These are phyloP conservation scores for Fukomys damarensis DNA, from an alignment of 2,113 vertebrate genomes.

Conservation along the genomic window DNA sequence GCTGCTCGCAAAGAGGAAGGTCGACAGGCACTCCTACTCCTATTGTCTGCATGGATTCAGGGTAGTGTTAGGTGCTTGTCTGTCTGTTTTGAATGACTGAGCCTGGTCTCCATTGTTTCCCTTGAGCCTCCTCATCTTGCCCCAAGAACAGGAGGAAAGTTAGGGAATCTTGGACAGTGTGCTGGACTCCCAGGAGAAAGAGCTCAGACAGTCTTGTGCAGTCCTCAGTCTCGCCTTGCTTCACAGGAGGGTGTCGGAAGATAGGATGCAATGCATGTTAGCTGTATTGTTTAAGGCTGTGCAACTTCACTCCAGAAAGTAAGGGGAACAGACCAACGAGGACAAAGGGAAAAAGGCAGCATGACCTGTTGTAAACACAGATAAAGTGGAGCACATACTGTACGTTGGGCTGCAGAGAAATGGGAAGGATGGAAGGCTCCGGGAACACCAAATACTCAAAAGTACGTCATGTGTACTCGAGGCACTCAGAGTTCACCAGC, in stretches of 20 bases:
- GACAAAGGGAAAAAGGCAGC: neutral
- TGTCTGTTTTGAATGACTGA: neutral
- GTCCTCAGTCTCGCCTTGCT: neutral
- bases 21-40: too few species aligned
- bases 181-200: neutral
- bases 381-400: accelerated
- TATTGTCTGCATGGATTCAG: neutral
- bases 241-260: neutral
- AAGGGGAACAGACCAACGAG: neutral
- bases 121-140: neutral
- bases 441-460: neutral
- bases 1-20: neutral
- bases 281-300: neutral
- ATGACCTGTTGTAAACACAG: accelerated
- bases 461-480: neutral
- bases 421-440: neutral
- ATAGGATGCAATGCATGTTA: accelerated
- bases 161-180: neutral
- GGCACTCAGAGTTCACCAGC: neutral
- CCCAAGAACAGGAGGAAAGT: neutral
- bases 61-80: neutral
- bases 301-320: neutral
- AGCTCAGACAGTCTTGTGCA: accelerated
- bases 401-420: accelerated
- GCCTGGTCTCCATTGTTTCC: neutral